Conservation (phyloP, 23 tunicate genomes). For the Trididemnum miniatum region DNA sequence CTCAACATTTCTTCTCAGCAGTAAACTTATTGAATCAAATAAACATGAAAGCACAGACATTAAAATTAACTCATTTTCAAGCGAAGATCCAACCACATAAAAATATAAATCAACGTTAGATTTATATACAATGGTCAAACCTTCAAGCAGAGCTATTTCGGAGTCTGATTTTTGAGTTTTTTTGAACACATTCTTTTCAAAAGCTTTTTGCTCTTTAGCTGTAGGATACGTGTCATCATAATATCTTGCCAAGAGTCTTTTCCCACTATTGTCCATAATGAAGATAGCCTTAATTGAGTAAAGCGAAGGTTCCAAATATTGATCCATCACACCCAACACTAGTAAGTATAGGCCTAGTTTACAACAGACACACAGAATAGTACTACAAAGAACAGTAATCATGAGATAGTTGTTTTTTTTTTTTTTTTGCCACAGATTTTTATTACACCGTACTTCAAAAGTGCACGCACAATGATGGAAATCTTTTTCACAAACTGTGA, state of each 20-base stretch:
- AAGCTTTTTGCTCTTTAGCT: constrained; percentile 81
- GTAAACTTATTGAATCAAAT: constrained; percentile 77
- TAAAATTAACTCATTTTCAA: constrained; percentile 93
- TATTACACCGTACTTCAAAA: too few species aligned
- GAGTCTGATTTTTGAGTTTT: constrained; percentile 95
- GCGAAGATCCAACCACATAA: constrained; percentile 92
- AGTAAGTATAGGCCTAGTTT: too few species aligned
- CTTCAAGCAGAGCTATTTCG: constrained; percentile 94
- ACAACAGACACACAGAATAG: too few species aligned
- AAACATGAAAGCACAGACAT: constrained; percentile 89
- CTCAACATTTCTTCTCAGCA: constrained; percentile 93
- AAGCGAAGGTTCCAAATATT: constrained; percentile 57
- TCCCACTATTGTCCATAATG: constrained; percentile 96
- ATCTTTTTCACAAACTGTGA: too few species aligned
- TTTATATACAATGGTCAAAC: constrained; percentile 96
- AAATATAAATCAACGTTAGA: constrained; percentile 94
- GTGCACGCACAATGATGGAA: too few species aligned
- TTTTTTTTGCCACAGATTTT: too few species aligned
- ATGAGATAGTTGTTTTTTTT: too few species aligned
- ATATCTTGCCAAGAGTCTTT: constrained; percentile 83
- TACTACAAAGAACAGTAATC: too few species aligned
- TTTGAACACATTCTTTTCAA: constrained; percentile 88
- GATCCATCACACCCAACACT: too few species aligned
- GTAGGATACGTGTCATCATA: constrained; percentile 95
- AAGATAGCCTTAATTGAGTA: constrained; percentile 92